These are phyloP conservation scores for Vanessa tameamea DNA, from an alignment of 1,140 invertebrate genomes.

Conservation along the genomic window DNA sequence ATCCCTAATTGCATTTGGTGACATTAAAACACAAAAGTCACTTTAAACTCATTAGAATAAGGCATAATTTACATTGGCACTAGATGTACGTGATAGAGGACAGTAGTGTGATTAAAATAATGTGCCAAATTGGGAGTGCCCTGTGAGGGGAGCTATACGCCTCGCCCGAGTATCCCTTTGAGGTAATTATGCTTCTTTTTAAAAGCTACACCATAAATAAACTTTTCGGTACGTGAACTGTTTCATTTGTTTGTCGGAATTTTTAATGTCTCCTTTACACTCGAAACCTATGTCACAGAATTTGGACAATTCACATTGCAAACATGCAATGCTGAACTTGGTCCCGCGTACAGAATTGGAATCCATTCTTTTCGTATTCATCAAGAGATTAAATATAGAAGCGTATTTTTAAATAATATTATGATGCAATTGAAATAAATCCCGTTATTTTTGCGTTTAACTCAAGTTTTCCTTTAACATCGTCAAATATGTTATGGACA, in stretches of 20 bases:
- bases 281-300: slow-evolving; percentile 16
- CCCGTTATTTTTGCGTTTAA: background rate
- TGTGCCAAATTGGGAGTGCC: slow-evolving; percentile 62
- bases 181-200: slow-evolving; percentile 50
- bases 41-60: background rate
- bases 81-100: slow-evolving; percentile 49
- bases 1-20: background rate
- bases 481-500: background rate
- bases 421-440: background rate
- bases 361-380: too few species aligned
- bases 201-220: slow-evolving; percentile 40
- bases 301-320: background rate
- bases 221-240: slow-evolving; percentile 25
- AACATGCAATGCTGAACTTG: background rate
- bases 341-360: background rate
- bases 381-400: too few species aligned
- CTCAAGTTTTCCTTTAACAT: background rate
- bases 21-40: background rate
- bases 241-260: slow-evolving; percentile 14
- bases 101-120: slow-evolving; percentile 67
- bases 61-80: background rate
- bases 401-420: too few species aligned
- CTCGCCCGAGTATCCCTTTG: slow-evolving; percentile 44
- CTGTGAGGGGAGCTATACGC: slow-evolving; percentile 45
- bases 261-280: slow-evolving; percentile 21